Evolutionary conservation across 2,888 invertebrate genomes (phyloP).

Genomic region (Macroteleia sp.): DNA sequence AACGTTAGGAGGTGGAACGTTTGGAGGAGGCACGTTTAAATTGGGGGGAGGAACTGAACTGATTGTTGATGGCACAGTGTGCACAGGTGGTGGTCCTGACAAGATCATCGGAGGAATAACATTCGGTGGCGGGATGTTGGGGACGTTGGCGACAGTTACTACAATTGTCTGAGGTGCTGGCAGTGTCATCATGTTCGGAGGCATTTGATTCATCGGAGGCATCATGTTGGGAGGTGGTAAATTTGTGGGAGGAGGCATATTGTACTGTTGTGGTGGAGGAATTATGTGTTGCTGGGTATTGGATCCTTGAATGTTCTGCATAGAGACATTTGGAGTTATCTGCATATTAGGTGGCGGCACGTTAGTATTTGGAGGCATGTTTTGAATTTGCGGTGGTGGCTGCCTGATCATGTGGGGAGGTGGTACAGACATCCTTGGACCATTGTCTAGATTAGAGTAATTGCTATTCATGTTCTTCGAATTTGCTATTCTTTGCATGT

Average conservation of each 20-base stretch:
- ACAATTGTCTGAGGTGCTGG: slow-evolving; percentile 73
- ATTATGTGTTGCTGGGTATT: slow-evolving; percentile 71
- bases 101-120: too few species aligned
- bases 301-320: slow-evolving; percentile 83
- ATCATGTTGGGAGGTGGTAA: slow-evolving; percentile 74
- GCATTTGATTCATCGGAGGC: slow-evolving; percentile 79
- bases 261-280: slow-evolving; percentile 68
- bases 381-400: slow-evolving; percentile 69
- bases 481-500: slow-evolving; percentile 69
- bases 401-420: slow-evolving; percentile 69
- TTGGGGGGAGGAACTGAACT: too few species aligned
- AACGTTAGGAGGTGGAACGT: too few species aligned
- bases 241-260: slow-evolving; percentile 66
- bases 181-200: slow-evolving; percentile 76
- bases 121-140: too few species aligned
- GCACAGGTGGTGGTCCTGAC: too few species aligned
- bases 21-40: too few species aligned
- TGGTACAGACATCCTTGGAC: slow-evolving; percentile 73
- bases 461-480: slow-evolving; percentile 68
- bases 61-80: too few species aligned
- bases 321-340: slow-evolving; percentile 76
- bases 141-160: slow-evolving; percentile 72
- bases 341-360: slow-evolving; percentile 78
- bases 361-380: slow-evolving; percentile 77
- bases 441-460: slow-evolving; percentile 71